Evolutionary conservation across 1,140 invertebrate species (phyloP).

Genomic region (Zaprionus tsacasi): DNA sequence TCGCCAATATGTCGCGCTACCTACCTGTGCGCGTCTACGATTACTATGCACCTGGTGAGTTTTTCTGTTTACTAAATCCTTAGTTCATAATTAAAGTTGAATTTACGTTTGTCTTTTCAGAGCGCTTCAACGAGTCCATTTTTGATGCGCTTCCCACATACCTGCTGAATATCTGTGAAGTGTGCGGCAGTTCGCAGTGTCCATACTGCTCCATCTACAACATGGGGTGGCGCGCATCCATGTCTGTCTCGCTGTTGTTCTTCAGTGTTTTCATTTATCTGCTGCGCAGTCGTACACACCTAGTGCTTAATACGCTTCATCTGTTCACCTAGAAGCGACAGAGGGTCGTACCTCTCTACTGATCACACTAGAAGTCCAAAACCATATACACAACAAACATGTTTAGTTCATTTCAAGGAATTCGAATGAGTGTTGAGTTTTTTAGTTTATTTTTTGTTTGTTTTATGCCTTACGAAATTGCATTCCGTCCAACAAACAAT

Average conservation of each 20-base stretch:
- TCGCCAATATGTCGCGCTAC: conserved; percentile 98
- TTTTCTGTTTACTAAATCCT: not conserved
- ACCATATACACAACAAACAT: conserved; percentile 26
- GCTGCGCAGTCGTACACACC: conserved; percentile 76
- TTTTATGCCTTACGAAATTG: conserved; percentile 59
- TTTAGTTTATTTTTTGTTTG: conserved; percentile 25
- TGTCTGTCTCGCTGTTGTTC: conserved; percentile 76
- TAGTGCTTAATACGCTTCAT: conserved; percentile 70
- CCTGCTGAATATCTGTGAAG: conserved; percentile 97
- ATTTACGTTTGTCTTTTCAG: conserved; percentile 85
- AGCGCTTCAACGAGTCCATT: conserved; percentile 97
- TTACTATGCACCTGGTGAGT: conserved; percentile 96
- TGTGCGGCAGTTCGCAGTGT: conserved; percentile 99
- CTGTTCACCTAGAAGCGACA: conserved; percentile 61
- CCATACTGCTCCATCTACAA: conserved; percentile 98
- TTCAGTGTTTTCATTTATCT: conserved; percentile 80
- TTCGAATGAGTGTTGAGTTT: conserved; percentile 44
- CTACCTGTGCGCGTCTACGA: conserved; percentile 96
- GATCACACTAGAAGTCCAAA: conserved; percentile 19
- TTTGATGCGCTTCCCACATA: conserved; percentile 95
- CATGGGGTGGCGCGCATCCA: conserved; percentile 84
- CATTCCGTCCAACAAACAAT: conserved; percentile 71
- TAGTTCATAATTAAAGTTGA: not conserved
- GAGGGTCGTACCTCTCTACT: conserved; percentile 12
- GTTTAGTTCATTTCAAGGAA: conserved; percentile 35